Evolutionary conservation across 2,113 vertebrate species (phyloP).

Genomic region (Camelus bactrianus): DNA sequence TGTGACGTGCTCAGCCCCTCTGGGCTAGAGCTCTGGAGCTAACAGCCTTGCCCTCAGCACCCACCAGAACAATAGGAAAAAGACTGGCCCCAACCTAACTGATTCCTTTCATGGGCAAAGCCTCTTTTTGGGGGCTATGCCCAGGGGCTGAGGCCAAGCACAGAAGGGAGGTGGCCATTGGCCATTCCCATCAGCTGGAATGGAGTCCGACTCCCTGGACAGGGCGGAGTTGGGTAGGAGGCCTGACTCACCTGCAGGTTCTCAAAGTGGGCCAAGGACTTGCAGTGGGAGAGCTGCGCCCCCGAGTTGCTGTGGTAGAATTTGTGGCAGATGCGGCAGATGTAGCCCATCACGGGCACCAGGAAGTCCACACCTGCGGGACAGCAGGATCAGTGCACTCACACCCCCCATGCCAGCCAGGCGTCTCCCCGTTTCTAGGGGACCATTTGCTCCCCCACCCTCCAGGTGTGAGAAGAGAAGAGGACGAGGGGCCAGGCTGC

Average conservation of each 20-base stretch:
- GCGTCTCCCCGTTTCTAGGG: conserved; percentile 19
- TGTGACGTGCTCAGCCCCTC: neutral
- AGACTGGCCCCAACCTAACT: neutral
- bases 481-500: neutral
- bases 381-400: neutral
- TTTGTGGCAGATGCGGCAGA: conserved; percentile 96
- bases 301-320: conserved; percentile 95
- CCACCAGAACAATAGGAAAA: neutral
- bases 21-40: neutral
- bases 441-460: neutral
- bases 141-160: neutral
- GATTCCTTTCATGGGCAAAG: neutral
- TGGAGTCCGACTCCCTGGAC: neutral
- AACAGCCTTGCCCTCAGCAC: neutral
- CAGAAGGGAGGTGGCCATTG: neutral
- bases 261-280: conserved; percentile 95
- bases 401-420: conserved; percentile 24
- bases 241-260: conserved; percentile 93
- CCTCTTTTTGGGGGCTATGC: neutral
- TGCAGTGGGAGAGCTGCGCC: conserved; percentile 94
- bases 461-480: neutral
- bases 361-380: conserved; percentile 94
- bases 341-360: conserved; percentile 95
- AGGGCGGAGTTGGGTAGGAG: neutral
- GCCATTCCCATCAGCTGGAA: neutral